phyloP scores from a whole-genome alignment of 2,113 vertebrate genomes.

The Dermatemys mawii region DNA sequence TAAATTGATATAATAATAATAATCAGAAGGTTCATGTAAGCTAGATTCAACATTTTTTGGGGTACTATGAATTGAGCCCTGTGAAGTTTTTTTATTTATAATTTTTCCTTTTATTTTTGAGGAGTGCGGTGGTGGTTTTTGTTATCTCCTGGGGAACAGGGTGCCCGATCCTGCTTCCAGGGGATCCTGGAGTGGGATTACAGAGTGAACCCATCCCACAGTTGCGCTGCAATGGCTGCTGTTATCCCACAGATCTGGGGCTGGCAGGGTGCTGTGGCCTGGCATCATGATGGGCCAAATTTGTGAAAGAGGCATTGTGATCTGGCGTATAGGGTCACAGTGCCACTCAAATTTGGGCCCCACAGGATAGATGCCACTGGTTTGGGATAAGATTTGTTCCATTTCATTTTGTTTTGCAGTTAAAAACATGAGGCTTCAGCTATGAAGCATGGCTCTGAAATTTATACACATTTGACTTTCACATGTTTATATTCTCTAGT shows the following conservation, averaged over 20 bases:
- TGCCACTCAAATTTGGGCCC: neutral
- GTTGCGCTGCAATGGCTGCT: neutral
- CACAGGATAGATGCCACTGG: neutral
- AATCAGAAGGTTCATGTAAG: neutral
- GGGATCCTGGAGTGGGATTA: neutral
- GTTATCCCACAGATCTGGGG: neutral
- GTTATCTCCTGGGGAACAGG: neutral
- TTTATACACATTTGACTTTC: neutral
- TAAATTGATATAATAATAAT: neutral
- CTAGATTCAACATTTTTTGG: neutral
- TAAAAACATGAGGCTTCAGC: neutral
- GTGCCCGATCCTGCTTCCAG: neutral
- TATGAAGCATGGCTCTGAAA: neutral
- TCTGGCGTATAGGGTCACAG: too few relatives aligned
- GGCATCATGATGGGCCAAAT: neutral
- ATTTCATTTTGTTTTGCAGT: neutral
- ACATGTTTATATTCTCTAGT: neutral
- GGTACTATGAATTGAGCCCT: neutral
- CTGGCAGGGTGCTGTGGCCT: neutral
- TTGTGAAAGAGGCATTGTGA: neutral
- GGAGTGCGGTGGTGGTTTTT: neutral
- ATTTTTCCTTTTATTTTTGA: neutral
- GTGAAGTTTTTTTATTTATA: neutral
- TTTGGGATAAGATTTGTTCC: neutral
- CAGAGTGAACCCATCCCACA: neutral